A percentile compares a stretch with the other conserved stretches of the same genome.
Evolutionary conservation across 2,113 vertebrate species (phyloP).

Genomic region (Anhinga anhinga): DNA sequence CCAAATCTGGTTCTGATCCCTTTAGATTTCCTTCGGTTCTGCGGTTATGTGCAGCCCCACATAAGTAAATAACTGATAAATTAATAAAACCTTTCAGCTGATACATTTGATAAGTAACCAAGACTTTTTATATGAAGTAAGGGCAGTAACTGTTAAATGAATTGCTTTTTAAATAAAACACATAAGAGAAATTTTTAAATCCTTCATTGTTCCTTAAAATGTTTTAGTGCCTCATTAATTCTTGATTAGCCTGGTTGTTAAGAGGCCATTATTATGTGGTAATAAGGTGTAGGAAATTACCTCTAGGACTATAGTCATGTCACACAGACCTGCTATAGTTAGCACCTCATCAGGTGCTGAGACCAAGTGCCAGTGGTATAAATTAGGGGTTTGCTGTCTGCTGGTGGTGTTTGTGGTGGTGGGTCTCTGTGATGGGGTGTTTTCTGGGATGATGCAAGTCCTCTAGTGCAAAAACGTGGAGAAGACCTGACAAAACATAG

Average conservation of each 20-base stretch:
- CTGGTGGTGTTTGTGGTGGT: neutral
- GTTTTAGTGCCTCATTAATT: slow-evolving; percentile 67
- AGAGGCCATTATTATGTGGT: slow-evolving; percentile 31
- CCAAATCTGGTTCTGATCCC: neutral
- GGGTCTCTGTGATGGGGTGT: neutral
- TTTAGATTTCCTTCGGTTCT: neutral
- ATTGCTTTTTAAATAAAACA: slow-evolving; percentile 63
- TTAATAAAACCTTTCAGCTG: neutral
- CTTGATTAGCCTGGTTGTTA: slow-evolving; percentile 59
- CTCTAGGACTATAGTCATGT: neutral
- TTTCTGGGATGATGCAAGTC: neutral
- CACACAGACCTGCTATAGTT: neutral
- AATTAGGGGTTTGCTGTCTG: neutral
- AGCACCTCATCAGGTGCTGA: slow-evolving; percentile 17
- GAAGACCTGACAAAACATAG: neutral
- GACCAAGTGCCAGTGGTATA: neutral
- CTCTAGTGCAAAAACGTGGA: neutral
- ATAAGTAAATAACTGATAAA: slow-evolving; percentile 33
- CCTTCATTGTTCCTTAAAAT: slow-evolving; percentile 50
- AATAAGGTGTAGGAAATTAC: slow-evolving; percentile 62
- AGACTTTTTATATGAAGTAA: neutral
- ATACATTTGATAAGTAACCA: neutral
- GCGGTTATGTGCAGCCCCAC: neutral
- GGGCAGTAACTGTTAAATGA: slow-evolving; percentile 24
- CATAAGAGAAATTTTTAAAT: slow-evolving; percentile 58